These are phyloP conservation scores for Mystacides longicornis DNA, from an alignment of 2,888 invertebrate species.

Conservation along the genomic window DNA sequence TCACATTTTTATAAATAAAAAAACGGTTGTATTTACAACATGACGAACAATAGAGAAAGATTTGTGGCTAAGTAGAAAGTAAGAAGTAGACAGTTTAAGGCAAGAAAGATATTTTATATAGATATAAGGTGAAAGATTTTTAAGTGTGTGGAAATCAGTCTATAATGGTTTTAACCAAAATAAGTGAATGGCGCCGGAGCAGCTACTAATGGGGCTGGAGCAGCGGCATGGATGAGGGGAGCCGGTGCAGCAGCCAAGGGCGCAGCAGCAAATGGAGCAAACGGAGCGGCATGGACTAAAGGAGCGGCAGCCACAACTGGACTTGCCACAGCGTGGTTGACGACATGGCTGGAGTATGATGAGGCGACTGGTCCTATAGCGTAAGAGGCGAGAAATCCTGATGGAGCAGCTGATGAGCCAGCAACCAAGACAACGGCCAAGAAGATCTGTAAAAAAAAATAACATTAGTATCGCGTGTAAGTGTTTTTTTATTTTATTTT, in stretches of 20 bases:
- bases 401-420: conserved; percentile 35
- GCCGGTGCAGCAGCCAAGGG: conserved; percentile 49
- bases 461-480: not conserved
- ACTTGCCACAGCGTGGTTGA: conserved; percentile 68
- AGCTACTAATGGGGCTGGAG: conserved; percentile 21
- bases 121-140: no score
- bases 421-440: conserved; percentile 34
- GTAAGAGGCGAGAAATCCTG: conserved; percentile 33
- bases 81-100: no score
- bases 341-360: conserved; percentile 66
- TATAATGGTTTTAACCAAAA: not conserved
- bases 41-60: no score
- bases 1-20: no score
- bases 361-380: conserved; percentile 64
- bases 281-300: conserved; percentile 30
- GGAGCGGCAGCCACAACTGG: conserved; percentile 46
- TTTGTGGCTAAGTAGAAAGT: no score
- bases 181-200: conserved; percentile 18
- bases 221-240: conserved; percentile 27
- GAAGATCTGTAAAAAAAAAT: conserved; percentile 35
- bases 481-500: no score
- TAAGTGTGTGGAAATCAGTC: no score
- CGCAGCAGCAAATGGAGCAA: conserved; percentile 42
- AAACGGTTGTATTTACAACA: no score
- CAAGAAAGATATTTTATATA: no score